Evolutionary conservation across 2,888 invertebrate species (phyloP).

Genomic region (Callimorpha dominula): DNA sequence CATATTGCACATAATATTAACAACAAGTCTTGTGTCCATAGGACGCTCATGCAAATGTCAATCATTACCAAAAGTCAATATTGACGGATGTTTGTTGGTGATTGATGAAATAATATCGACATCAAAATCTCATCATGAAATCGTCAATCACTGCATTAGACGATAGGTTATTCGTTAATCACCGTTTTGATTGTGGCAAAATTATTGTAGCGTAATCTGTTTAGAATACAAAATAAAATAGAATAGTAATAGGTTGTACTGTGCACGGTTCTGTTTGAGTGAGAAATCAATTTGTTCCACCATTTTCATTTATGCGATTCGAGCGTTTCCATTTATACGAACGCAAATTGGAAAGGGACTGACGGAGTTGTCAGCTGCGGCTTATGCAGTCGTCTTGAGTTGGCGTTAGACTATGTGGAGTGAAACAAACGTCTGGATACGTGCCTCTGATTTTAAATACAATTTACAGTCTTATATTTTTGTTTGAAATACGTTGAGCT

Average conservation of each 20-base stretch:
- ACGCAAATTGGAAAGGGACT: constrained; percentile 84
- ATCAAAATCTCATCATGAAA: too few relatives aligned
- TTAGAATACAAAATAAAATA: constrained; percentile 54
- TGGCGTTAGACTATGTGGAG: constrained; percentile 60
- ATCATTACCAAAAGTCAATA: too few relatives aligned
- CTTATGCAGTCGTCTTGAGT: constrained; percentile 80
- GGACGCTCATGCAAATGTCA: too few relatives aligned
- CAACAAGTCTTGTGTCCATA: too few relatives aligned
- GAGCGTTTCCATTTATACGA: constrained; percentile 82
- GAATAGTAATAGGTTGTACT: constrained; percentile 62
- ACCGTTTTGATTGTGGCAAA: too few relatives aligned
- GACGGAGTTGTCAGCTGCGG: constrained; percentile 82
- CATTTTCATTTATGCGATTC: constrained; percentile 84
- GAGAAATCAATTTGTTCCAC: constrained; percentile 85
- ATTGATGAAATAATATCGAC: too few relatives aligned
- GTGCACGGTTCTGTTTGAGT: constrained; percentile 78
- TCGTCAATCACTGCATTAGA: too few relatives aligned
- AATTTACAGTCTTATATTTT: constrained; percentile 33
- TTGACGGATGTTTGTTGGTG: too few relatives aligned
- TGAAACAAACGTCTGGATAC: constrained; percentile 57
- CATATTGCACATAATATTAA: too few relatives aligned
- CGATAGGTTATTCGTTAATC: too few relatives aligned
- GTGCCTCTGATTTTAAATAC: constrained; percentile 51
- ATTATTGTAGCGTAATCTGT: constrained; percentile 22
- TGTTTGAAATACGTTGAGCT: constrained; percentile 23